Percentiles rank a stretch among this genome's conserved stretches.
Evolutionary conservation across 2,113 vertebrate genomes (phyloP).

Genomic region (Stomatorhinus ivindoensis): DNA sequence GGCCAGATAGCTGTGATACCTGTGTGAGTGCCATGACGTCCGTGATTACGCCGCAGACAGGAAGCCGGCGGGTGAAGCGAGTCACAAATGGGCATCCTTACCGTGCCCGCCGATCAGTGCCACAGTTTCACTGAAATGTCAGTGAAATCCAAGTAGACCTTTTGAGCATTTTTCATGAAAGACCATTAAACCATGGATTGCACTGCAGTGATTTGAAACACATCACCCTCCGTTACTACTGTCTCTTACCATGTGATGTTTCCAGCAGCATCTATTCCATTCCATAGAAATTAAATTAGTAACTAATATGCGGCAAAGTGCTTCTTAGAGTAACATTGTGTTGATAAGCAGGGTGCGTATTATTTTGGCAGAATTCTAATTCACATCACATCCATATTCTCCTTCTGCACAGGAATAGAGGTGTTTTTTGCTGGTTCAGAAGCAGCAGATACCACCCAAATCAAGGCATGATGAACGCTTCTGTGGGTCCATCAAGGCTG

Average conservation of each 20-base stretch:
- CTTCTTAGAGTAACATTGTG: background rate
- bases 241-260: background rate
- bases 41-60: background rate
- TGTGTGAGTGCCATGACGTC: background rate
- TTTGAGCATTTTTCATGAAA: background rate
- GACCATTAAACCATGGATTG: background rate
- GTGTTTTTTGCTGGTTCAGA: background rate
- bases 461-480: constrained; percentile 29
- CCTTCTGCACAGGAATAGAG: background rate
- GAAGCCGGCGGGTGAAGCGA: background rate
- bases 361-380: background rate
- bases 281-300: background rate
- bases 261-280: background rate
- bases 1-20: background rate
- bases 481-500: constrained; percentile 12
- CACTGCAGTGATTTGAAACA: background rate
- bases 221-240: background rate
- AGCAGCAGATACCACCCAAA: background rate
- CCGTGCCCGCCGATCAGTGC: background rate
- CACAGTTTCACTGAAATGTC: background rate
- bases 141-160: background rate
- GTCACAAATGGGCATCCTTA: background rate
- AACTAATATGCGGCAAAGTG: background rate
- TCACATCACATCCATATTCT: background rate
- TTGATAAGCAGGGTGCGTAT: background rate